phyloP scores from a whole-genome alignment of 2,888 invertebrate genomes.

The Pseudococcus longispinus region DNA sequence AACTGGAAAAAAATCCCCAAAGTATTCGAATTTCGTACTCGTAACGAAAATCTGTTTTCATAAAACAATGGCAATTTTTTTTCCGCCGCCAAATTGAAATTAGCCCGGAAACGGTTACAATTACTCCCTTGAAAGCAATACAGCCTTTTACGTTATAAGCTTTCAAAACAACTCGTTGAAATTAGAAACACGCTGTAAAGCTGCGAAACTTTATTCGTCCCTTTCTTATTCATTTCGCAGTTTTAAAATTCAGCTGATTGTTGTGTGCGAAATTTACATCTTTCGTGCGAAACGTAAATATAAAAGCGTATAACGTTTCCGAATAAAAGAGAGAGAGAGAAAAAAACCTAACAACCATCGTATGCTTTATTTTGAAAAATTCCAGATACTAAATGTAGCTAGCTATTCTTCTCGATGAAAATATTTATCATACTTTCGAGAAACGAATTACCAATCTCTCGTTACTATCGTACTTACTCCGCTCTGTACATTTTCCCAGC shows the following conservation, averaged over 20 bases:
- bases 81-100: constrained; percentile 30
- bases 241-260: constrained; percentile 1
- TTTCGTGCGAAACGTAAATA: background rate
- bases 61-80: constrained; percentile 34
- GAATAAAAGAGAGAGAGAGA: background rate
- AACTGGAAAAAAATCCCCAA: background rate
- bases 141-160: constrained; percentile 29
- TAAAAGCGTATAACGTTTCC: background rate
- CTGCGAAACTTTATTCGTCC: constrained; percentile 36
- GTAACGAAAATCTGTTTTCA: background rate
- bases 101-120: constrained; percentile 41
- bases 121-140: constrained; percentile 45
- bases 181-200: constrained; percentile 37
- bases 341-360: background rate
- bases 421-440: background rate
- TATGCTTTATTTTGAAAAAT: background rate
- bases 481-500: too few relatives aligned
- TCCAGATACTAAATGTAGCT: background rate
- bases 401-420: background rate
- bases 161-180: constrained; percentile 38
- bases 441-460: background rate
- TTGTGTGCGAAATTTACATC: constrained; percentile 17
- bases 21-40: background rate
- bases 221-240: background rate
- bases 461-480: too few relatives aligned